Evolutionary conservation across 2,888 invertebrate species (phyloP).

Genomic region (Cantharis nigra): DNA sequence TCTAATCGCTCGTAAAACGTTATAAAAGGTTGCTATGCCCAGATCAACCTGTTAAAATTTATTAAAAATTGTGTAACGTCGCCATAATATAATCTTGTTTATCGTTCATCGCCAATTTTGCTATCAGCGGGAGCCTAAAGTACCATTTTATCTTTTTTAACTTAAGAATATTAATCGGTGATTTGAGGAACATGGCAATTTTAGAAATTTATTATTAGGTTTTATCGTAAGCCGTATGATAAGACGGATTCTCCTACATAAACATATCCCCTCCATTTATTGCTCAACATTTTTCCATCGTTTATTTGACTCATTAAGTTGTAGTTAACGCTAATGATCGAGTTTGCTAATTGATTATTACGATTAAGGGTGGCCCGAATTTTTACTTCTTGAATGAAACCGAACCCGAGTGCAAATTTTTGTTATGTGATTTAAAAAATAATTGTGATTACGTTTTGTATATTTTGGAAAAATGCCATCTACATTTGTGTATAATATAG

Average conservation of each 20-base stretch:
- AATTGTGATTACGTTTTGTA: not conserved
- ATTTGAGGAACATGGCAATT: not conserved
- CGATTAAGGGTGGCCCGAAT: not conserved
- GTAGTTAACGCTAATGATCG: slow-evolving; percentile 7
- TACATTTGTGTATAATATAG: slow-evolving; percentile 31
- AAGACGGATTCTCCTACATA: slow-evolving; percentile 39
- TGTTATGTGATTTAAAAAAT: not conserved
- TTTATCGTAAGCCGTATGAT: slow-evolving; percentile 24
- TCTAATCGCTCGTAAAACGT: not conserved
- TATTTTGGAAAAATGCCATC: slow-evolving; percentile 28
- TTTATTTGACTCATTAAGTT: slow-evolving; percentile 11
- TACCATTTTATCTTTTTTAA: not conserved
- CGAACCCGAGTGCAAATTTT: not conserved
- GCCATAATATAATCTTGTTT: not conserved
- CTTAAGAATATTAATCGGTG: not conserved
- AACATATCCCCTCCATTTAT: slow-evolving; percentile 38
- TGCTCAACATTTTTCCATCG: slow-evolving; percentile 23
- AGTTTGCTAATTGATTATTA: slow-evolving; percentile 4
- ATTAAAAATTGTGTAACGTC: not conserved
- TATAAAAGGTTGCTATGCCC: not conserved
- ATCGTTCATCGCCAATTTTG: not conserved
- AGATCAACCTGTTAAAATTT: not conserved
- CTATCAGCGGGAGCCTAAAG: not conserved
- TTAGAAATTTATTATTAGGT: slow-evolving; percentile 13
- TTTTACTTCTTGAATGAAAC: not conserved